Evolutionary conservation across 1,140 invertebrate genomes (phyloP).

Genomic region (Bemisia tabaci): DNA sequence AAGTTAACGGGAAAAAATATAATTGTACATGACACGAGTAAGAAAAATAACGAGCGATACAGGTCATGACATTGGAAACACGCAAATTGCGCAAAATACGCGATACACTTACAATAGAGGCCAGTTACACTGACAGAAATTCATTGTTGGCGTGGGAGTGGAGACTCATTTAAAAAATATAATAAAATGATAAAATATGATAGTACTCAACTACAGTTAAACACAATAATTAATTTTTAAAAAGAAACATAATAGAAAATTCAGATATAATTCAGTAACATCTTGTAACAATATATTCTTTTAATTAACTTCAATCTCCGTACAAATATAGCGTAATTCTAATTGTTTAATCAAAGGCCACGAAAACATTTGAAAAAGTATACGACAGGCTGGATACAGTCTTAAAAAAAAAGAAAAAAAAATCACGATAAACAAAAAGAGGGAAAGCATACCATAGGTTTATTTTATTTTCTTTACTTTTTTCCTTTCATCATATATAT

Average conservation of each 20-base stretch:
- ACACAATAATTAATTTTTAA: conserved; percentile 1
- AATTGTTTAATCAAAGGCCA: not conserved
- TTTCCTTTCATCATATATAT: too few species aligned
- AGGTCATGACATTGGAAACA: not conserved
- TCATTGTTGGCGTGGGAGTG: not conserved
- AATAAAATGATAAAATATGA: not conserved
- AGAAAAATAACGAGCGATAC: not conserved
- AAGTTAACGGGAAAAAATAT: not conserved
- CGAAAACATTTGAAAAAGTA: not conserved
- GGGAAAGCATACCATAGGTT: not conserved
- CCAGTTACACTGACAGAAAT: not conserved
- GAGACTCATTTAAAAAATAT: not conserved
- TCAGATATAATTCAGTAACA: not conserved
- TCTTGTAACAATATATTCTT: not conserved
- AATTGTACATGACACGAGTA: not conserved
- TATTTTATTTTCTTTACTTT: too few species aligned
- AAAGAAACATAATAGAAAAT: not conserved
- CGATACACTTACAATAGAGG: not conserved
- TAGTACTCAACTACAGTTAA: not conserved
- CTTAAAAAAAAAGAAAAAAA: not conserved
- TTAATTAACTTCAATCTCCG: not conserved
- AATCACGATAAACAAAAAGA: not conserved
- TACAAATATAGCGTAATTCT: not conserved
- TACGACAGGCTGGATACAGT: not conserved
- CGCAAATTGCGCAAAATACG: too few species aligned